Conservation (phyloP, 2,113 vertebrate genomes). For the Erpornis zantholeuca region DNA sequence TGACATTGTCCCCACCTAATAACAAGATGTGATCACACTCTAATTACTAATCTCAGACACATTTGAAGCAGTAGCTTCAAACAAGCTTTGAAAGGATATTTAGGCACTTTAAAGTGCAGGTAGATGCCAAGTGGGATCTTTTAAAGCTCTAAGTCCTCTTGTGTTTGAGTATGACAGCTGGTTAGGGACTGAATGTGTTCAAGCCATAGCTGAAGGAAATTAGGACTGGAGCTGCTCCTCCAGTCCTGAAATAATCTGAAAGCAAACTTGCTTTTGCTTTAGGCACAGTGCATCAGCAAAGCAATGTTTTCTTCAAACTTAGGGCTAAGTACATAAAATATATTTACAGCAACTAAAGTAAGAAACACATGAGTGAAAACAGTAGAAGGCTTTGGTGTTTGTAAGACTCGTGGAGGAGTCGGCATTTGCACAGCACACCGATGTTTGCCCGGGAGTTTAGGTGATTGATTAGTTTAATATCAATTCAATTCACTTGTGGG, state of each 20-base stretch:
- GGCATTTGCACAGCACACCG: not conserved
- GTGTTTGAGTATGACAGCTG: not conserved
- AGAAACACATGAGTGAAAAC: not conserved
- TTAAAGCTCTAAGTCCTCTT: not conserved
- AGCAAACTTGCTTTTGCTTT: not conserved
- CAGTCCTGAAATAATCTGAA: not conserved
- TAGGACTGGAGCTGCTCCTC: not conserved
- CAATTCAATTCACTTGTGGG: slow-evolving; percentile 18
- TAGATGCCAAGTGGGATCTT: not conserved
- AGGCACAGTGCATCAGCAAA: not conserved
- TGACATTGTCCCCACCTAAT: not conserved
- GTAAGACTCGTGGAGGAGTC: not conserved
- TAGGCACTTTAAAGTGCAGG: not conserved
- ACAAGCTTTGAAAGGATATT: not conserved
- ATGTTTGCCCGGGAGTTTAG: not conserved
- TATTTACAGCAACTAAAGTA: not conserved
- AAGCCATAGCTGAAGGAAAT: not conserved
- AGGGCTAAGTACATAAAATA: not conserved
- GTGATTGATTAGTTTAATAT: slow-evolving; percentile 55
- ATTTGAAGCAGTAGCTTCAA: not conserved
- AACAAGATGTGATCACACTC: not conserved
- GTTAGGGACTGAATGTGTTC: not conserved
- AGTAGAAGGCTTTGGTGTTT: not conserved
- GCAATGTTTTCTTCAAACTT: not conserved
- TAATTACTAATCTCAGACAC: not conserved